These are phyloP conservation scores for Hydrozoanthus tunicans DNA, from an alignment of 64 coral and sea anemone species.

Conservation along the genomic window DNA sequence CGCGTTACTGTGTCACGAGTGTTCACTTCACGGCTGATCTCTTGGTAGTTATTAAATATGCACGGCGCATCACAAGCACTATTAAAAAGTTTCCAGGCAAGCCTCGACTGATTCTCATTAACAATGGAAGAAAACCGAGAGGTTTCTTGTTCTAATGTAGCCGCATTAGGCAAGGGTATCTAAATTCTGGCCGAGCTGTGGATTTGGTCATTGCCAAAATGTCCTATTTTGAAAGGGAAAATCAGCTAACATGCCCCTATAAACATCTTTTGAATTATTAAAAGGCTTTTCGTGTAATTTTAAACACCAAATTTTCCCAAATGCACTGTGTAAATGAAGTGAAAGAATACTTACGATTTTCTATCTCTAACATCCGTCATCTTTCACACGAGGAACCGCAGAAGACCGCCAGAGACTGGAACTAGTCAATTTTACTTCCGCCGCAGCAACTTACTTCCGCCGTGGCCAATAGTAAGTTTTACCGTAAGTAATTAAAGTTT, in stretches of 20 bases:
- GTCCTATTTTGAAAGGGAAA: constrained; percentile 2
- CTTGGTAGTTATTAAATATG: constrained; percentile 2
- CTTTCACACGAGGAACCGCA: constrained; percentile 7
- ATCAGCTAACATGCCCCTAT: constrained; percentile 2
- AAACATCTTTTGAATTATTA: constrained; percentile 10
- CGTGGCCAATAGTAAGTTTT: not conserved
- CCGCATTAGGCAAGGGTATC: constrained; percentile 9
- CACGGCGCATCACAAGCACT: not conserved
- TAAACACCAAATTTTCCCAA: not conserved
- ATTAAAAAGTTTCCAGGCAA: constrained; percentile 16
- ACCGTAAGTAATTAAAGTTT: too few relatives aligned
- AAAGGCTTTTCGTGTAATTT: constrained; percentile 14
- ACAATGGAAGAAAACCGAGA: constrained; percentile 4
- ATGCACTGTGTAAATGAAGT: constrained; percentile 12
- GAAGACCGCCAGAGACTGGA: constrained; percentile 9
- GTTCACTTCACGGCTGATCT: not conserved
- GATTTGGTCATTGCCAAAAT: constrained; percentile 14
- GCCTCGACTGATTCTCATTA: constrained; percentile 3
- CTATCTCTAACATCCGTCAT: constrained; percentile 16
- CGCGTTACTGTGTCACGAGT: not conserved
- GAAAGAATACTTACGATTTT: constrained; percentile 17
- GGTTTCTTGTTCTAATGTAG: constrained; percentile 6
- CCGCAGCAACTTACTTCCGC: constrained; percentile 9
- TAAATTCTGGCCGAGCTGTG: constrained; percentile 12
- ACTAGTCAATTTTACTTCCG: not conserved